Base-by-base conservation (phyloP, 2,888 invertebrate species). In the Stenoptilia bipunctidactyla region DNA sequence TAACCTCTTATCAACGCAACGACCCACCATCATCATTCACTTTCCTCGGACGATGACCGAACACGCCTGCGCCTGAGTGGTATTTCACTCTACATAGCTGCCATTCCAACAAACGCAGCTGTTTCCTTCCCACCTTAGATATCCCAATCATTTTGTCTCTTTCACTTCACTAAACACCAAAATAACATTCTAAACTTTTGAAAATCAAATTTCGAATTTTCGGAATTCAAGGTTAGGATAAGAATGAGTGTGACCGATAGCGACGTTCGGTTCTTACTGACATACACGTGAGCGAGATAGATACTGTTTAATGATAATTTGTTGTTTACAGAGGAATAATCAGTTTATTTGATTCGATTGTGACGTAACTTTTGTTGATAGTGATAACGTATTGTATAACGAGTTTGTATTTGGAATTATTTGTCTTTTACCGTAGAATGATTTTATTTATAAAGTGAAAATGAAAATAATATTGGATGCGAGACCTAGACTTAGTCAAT, bases 51-150 rank as follows among this genome's bases (percentile, higher is more conserved):
- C 84, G 85, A 71, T 88, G 87, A 27, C 88, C 88, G 61, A 87
- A 88, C 53, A 88, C 87, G 38, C 87, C 87, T 42, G 61, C 63
- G 47, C 86, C 85, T 47, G 86, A 87, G 56, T 88, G 87, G 54
- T 88, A 88, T 39, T 60, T 61, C 45, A 65, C 40, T 38, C 55
- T 55, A 42, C 44, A 48, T 38, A 51, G 48, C 51, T 63, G 71
- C 64, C 70, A 71, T 49, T 45, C 53, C 43, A 58, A 51, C 50
- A n/a, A n/a, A n/a, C n/a, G n/a, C n/a, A 68, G 41, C 46, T 60
- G 64, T 59, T 66, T 67, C 60, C 53, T 57, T 63, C 66, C 56
- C 49, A 64, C 63, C 61, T 63, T 70, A 43, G 42, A 52, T 13
- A 70, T 57, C 43, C 53, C 49, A 43, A 70, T 58, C 80, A 79